Evolutionary conservation across 2,113 vertebrate genomes (phyloP), one percentile per base, ranked within the genome.

Genomic region (Tychaedon coryphoeus): DNA sequence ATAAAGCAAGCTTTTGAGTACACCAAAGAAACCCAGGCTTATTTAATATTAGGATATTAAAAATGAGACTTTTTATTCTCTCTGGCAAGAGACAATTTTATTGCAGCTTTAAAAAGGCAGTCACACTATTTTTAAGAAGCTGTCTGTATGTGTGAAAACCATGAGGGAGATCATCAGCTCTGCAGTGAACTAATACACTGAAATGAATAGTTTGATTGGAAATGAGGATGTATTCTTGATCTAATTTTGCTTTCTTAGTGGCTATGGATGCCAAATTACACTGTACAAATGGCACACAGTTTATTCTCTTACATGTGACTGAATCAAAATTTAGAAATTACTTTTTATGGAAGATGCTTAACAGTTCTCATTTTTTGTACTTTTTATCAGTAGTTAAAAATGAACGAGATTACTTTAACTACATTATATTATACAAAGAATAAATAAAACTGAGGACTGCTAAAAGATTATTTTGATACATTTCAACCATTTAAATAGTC

Each of bases 391-490:
- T 26, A 71, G 75, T 89, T 95, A 93, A 92, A 96, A 89, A 85
- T 85, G 66, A 93, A 92, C 17, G 19, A 94, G 57, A 93, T 92
- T 75, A 82, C 67, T 94, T 93, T 86, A 95, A 94, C 67, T 86
- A 80, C 34, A 47, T 65, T 36, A 47, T 64, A 60, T 83, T 62
- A 81, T 58, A 50, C 42, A 88, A 87, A 92, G 43, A 94, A 88
- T 84, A 93, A 95, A 92, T 78, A 92, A 72, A 81, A 61, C 23
- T 34, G 28, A 89, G 82, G 38, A 67, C 28, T 58, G 19, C 6
- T 3, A 2, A 58, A 87, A 84, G 14, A 95, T 73, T 80, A 86
- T 92, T 92, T 91, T 71, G 82, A 90, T 69, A 80, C 18, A 47
- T 77, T 90, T 93, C 69, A 95, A 94, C 81, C 53, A 78, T 9